Evolutionary conservation across 2,113 vertebrate species (phyloP).

Genomic region (Anseranas semipalmata): DNA sequence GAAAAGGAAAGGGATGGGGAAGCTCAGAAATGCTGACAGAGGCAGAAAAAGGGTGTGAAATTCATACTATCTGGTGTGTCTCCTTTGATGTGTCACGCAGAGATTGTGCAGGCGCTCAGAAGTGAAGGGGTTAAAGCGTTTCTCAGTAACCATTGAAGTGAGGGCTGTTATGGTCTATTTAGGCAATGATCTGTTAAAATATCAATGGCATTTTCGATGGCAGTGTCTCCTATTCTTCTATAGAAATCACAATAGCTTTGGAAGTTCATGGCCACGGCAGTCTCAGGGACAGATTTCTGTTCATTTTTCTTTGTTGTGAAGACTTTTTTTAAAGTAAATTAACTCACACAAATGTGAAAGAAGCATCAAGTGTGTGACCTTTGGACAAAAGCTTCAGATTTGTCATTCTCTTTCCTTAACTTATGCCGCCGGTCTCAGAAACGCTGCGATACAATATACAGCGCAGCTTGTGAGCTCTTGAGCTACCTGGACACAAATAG

Average conservation of each 20-base stretch:
- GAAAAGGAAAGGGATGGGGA: not conserved
- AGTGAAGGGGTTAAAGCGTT: conserved; percentile 56
- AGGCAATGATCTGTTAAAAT: conserved; percentile 69
- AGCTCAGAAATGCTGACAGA: not conserved
- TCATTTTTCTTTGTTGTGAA: conserved; percentile 69
- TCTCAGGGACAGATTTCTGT: conserved; percentile 63
- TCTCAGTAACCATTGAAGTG: conserved; percentile 64
- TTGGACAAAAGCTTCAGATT: conserved; percentile 65
- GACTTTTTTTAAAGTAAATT: conserved; percentile 56
- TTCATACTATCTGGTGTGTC: conserved; percentile 17
- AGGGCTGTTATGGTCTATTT: conserved; percentile 67
- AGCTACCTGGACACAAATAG: conserved; percentile 64
- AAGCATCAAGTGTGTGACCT: conserved; percentile 67
- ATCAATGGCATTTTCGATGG: conserved; percentile 67
- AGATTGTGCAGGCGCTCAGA: conserved; percentile 51
- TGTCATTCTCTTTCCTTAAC: conserved; percentile 59
- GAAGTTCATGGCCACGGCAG: conserved; percentile 60
- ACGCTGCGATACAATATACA: not conserved
- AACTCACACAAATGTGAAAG: conserved; percentile 60
- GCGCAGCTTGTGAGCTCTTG: not conserved
- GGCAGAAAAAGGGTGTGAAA: conserved; percentile 54
- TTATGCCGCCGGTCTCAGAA: not conserved
- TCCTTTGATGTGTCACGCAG: conserved; percentile 61
- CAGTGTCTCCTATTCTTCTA: conserved; percentile 67
- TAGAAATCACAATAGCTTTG: conserved; percentile 66